These are phyloP conservation scores for Catharus fuscescens DNA, from an alignment of 2,113 vertebrate species.

Conservation along the genomic window DNA sequence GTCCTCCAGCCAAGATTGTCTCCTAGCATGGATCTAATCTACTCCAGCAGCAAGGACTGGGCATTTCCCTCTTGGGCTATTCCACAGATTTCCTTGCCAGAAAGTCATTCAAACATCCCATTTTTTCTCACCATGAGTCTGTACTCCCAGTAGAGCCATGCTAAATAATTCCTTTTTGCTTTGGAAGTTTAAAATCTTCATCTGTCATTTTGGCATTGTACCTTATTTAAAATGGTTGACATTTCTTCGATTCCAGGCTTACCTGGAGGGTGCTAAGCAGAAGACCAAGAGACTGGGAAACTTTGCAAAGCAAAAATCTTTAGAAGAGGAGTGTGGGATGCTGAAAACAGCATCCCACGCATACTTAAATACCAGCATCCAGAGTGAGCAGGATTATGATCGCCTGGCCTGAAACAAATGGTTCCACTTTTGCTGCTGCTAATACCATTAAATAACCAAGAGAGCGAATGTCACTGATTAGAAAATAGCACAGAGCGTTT, in stretches of 20 bases:
- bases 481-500: slow-evolving; percentile 8
- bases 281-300: slow-evolving; percentile 61
- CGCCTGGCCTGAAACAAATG: slow-evolving; percentile 61
- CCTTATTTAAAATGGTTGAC: slow-evolving; percentile 53
- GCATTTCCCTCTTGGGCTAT: slow-evolving; percentile 38
- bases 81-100: slow-evolving; percentile 12
- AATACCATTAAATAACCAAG: slow-evolving; percentile 47
- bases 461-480: slow-evolving; percentile 30
- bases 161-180: slow-evolving; percentile 65
- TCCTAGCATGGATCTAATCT: not conserved
- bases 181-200: slow-evolving; percentile 57
- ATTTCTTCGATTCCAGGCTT: slow-evolving; percentile 57
- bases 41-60: not conserved
- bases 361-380: slow-evolving; percentile 49
- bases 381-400: slow-evolving; percentile 42
- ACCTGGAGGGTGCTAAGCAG: slow-evolving; percentile 58
- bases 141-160: slow-evolving; percentile 47
- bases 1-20: not conserved
- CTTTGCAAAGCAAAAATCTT: slow-evolving; percentile 47
- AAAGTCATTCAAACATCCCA: slow-evolving; percentile 42
- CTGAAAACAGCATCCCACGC: slow-evolving; percentile 46
- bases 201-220: slow-evolving; percentile 44
- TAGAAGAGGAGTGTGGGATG: slow-evolving; percentile 23
- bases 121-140: slow-evolving; percentile 15
- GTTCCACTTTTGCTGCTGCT: slow-evolving; percentile 38